Evolutionary conservation across 92 coral and sea anemone genomes (phyloP), one percentile per base, ranked within the genome.

Genomic region (Phenganax stokvisi): DNA sequence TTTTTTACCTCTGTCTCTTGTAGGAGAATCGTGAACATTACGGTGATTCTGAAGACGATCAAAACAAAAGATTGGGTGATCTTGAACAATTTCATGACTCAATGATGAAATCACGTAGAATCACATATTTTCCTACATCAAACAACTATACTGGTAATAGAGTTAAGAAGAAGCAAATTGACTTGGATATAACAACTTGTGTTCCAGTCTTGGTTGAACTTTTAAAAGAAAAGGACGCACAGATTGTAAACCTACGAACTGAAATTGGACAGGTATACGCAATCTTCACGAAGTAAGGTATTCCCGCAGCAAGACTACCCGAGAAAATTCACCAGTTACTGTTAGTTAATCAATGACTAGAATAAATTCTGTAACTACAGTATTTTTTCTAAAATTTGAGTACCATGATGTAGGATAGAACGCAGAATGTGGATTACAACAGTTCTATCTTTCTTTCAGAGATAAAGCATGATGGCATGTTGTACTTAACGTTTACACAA

Each of bases 171-270:
- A 62, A 25, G 47, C 44, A 51, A 10, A 86, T 89, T 29, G 91
- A 90, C 25, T 61, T 90, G 64, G 91, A 90, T 31, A 89, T 90
- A 30, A 86, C 87, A 16, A 81, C 85, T 9, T 85, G 81, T 78
- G 82, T 88, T 11, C 88, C 93, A 28, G 58, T 84, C 69, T 63
- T 90, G 71, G 53, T 88, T 4, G 89, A 88, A 77, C 6, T 88
- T 75, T 73, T 90, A 13, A 85, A 88, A 54, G 93, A 90, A 67
- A 90, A 90, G 57, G 89, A 90, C 59, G 85, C 74, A 13, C 69
- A 87, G 54, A 90, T 90, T 67, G 64, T 60, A 30, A 79, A 71
- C 60, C 83, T 90, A 10, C 88, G 81, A 17, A 78, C 66, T 15
- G 84, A 90, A 13, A 68, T 86, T 44, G 64, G 37, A 28, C 80